These are phyloP conservation scores for Harpegnathos saltator DNA, from an alignment of 1,140 invertebrate species.

Conservation along the genomic window DNA sequence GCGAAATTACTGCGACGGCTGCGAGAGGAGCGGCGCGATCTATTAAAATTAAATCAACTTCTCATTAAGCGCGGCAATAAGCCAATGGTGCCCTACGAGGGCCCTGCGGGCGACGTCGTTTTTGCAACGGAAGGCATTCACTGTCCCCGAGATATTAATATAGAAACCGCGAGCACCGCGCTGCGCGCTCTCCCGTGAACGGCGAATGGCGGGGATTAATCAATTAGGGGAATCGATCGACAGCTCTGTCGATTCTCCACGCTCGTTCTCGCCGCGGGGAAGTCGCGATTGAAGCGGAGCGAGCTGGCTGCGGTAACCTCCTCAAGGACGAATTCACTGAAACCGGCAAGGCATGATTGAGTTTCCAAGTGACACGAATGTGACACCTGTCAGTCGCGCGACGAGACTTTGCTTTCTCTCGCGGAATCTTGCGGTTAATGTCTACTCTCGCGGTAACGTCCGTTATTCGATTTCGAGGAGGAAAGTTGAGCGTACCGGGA, in stretches of 20 bases:
- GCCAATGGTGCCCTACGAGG: background rate
- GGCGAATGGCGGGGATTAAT: too few species aligned
- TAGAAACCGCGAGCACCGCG: background rate
- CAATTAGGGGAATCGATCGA: constrained; percentile 35
- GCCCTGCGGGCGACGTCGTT: constrained; percentile 18
- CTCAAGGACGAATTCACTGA: too few species aligned
- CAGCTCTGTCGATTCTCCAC: background rate
- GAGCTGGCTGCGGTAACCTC: too few species aligned
- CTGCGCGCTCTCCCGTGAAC: constrained; percentile 25
- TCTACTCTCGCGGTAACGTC: too few species aligned
- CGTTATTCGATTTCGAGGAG: too few species aligned
- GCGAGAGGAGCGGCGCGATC: constrained; percentile 26
- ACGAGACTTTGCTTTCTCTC: too few species aligned
- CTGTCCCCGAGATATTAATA: constrained; percentile 21
- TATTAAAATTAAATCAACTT: constrained; percentile 73
- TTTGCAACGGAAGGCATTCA: constrained; percentile 9
- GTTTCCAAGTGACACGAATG: too few species aligned
- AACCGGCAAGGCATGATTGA: too few species aligned
- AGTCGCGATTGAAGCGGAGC: too few species aligned
- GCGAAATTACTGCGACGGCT: constrained; percentile 34
- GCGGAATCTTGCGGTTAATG: too few species aligned
- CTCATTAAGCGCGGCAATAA: constrained; percentile 59
- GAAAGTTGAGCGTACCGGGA: too few species aligned
- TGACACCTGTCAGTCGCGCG: too few species aligned
- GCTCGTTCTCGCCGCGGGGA: background rate